Evolutionary conservation across 2,888 invertebrate genomes (phyloP), one percentile per base, ranked within the genome.

Genomic region (Leucophora obtusa): DNA sequence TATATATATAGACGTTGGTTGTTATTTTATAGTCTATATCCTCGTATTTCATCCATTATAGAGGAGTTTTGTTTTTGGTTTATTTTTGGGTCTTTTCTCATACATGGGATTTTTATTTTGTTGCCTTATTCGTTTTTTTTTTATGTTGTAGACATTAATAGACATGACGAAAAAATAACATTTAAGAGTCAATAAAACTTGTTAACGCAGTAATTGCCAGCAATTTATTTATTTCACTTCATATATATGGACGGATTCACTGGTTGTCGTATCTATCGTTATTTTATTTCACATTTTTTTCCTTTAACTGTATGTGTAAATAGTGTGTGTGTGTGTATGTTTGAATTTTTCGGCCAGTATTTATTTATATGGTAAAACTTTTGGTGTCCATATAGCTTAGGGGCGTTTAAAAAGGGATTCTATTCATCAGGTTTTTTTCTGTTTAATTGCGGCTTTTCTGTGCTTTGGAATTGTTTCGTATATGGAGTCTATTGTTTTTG

Each of bases 111-210:
- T 69, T 76, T 68, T 77, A 17, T 63, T 65, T 47, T 58, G 5
- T n/a, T 50, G 50, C 18, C 51, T 54, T 54, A 24, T 15, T 69
- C 15, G 51, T 58, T 69, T 69, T 14, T 50, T 59, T 28, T 59
- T 72, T 21, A 28, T 81, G 65, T 70, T 50, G 73, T 82, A 82
- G 83, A 83, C 82, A 82, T 80, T 79, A 79, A 79, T 82, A 75
- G 74, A 82, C 75, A 79, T 78, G 71, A 83, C 82, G 82, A 82
- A 83, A 83, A 82, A 82, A 83, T 82, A 83, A 82, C 83, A 89
- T 89, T 90, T 90, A 89, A 87, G 87, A 90, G 90, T 89, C 89
- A 90, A 90, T 90, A 90, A 90, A 90, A 90, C 89, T 89, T 90
- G 90, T 90, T 90, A 90, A 89, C 89, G 88, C 87, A 86, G 89